Evolutionary conservation across 1,140 invertebrate species (phyloP), one percentile per base, ranked within the genome.

Genomic region (Pogonomyrmex barbatus): DNA sequence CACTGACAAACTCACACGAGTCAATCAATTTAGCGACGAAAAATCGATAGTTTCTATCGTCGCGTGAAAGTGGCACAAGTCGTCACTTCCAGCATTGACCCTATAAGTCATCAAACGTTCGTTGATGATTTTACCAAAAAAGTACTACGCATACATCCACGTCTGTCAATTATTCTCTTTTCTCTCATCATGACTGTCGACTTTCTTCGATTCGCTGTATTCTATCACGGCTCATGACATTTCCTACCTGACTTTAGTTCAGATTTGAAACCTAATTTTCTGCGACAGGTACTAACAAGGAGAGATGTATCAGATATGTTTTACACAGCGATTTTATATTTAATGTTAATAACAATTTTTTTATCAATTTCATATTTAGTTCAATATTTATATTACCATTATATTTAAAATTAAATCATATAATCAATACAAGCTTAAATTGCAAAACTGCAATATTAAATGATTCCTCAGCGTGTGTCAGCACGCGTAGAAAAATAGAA

Each of bases 21-120:
- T 89, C 88, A 85, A 77, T 10, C 84, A 89, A 89, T 88, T 90
- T 90, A 87, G 54, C 73, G 17, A 50, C 36, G 78, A 83, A 39
- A 65, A 89, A 89, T 89, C 88, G 71, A 90, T 62, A 87, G 56
- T 39, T 52, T 42, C 14, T 58, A 77, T 17, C 52, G 68, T 63
- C 89, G 62, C 71, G 82, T 86, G 77, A 90, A 90, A 90, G 89
- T 90, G 67, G 77, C 88, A 88, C 89, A 86, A 90, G 58, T 82
- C 47, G 62, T 87, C 63, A 65, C 60, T 78, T 76, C 79, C 47
- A 56, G 30, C 88, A 88, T 83, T 90, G 77, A 89, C 88, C 88
- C 67, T 81, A 85, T 73, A 50, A 76, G 45, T 86, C 81, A 76
- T 79, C 85, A 86, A 88, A 83, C 81, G 89, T 85, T 85, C 52